Base-by-base conservation (phyloP, 2,797 vertebrate genomes). In the Chaenodraco wilsoni region DNA sequence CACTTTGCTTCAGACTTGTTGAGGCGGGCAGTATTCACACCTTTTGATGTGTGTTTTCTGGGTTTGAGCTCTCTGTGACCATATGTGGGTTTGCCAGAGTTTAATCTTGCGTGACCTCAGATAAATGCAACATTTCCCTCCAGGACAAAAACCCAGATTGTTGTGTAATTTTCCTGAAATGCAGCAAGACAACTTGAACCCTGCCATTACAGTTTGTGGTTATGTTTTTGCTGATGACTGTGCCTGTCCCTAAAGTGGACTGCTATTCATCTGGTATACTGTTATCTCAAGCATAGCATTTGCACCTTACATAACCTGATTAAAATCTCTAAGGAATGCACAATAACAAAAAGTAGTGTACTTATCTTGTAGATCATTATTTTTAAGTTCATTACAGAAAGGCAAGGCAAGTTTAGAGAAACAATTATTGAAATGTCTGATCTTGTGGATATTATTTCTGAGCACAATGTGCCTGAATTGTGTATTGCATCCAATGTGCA, bases 1-100 rank as follows among this genome's bases (percentile, higher is more conserved):
- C 69, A 85, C 71, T 84, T 65, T 70, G 67, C 78, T 64, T 76
- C 55, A 86, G 82, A 90, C 88, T 85, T 92, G 92, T 93, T 72
- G 81, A 89, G 85, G 78, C 85, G 86, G 71, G 82, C 81, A 81
- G 27, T 76, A 85, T 67, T 82, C 19, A 19, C 51, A 76, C 61
- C 73, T 14, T 72, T 71, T 76, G 56, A 78, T 84, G 88, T 84
- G 76, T 88, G 69, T 83, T 78, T 83, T 64, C 60, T 67, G 33
- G 67, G 48, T 76, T 65, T 50, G 19, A 54, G 51, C 52, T 74
- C 58, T 31, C 19, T 40, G 60, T 66, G 70, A 64, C 78, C 12
- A n/a, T 61, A 67, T 37, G 19, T 21, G 51, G 17, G 23, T 44
- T 52, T 69, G 55, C 72, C 27, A 52, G 31, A 82, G 77, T 87